These are phyloP conservation scores for Ditylenchus dipsaci DNA, from an alignment of 1,140 invertebrate genomes.

Conservation along the genomic window DNA sequence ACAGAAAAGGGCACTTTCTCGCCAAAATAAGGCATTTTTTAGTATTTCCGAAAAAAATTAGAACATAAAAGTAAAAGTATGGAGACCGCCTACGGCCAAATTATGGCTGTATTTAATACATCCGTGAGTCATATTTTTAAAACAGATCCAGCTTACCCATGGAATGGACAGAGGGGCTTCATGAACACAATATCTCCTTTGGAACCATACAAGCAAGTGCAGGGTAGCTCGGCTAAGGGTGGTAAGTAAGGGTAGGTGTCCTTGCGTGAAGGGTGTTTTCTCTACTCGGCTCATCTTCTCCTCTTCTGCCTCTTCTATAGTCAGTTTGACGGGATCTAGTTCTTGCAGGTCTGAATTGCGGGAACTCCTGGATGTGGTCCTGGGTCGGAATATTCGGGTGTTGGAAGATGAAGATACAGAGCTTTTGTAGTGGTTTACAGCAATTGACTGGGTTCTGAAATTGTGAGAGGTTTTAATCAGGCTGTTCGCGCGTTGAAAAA, in stretches of 20 bases:
- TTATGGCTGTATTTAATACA: too few species aligned
- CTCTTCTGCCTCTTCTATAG: constrained; percentile 8
- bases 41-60: too few species aligned
- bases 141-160: constrained; percentile 43
- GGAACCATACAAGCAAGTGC: constrained; percentile 51
- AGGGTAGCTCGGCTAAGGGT: constrained; percentile 53
- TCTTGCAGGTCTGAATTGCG: not conserved
- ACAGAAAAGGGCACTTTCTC: too few species aligned
- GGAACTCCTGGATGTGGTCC: not conserved
- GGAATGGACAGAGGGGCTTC: constrained; percentile 57
- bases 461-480: too few species aligned
- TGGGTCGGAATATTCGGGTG: constrained; percentile 3
- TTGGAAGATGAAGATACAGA: constrained; percentile 5
- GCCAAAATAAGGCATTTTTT: too few species aligned
- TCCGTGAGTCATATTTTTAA: too few species aligned
- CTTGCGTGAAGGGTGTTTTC: not conserved
- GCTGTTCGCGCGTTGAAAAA: too few species aligned
- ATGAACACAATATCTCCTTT: constrained; percentile 47
- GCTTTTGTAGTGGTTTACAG: constrained; percentile 15
- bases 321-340: not conserved
- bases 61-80: too few species aligned
- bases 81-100: too few species aligned
- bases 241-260: constrained; percentile 39
- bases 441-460: not conserved
- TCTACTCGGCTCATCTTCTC: constrained; percentile 28